Evolutionary conservation across 2,888 invertebrate genomes (phyloP), one percentile per base, ranked within the genome.

Genomic region (Tridacna crocea): DNA sequence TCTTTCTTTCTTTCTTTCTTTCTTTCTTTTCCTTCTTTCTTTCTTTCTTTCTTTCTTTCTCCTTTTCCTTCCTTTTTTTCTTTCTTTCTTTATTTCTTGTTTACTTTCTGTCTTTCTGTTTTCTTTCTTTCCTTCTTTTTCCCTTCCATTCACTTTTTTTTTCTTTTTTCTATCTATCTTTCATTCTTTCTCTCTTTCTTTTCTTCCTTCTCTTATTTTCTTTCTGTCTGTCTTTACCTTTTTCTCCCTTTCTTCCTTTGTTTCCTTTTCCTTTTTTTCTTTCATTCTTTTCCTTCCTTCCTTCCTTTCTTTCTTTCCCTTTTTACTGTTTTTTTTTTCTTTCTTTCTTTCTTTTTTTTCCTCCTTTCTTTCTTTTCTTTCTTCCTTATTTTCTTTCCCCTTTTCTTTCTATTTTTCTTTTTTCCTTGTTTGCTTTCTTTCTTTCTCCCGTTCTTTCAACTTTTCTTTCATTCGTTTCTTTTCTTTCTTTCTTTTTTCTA

Each of bases 391-490:
- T 27, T 72, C 66, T 55, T 24, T 51, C 51, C 55, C 68, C 13
- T 11, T 66, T 19, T 68, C 26, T 68, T 24, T 11, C 12, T 72
- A 47, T 72, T 8, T 47, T 19, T 77, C n/a, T 70, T 19, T 51
- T 46, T 77, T 6, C 55, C 17, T n/a, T 72, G 15, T 19, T 24
- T 48, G 19, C 48, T 55, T 72, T 6, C 19, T 26, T 61, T 61
- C 17, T 24, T 72, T 22, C 27, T 24, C 47, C 46, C 36, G 12
- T 72, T 8, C 61, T 19, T 19, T 3, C 13, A 17, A 72, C 36
- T 26, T 24, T 47, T 4, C 24, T 51, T 60, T 70, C 27, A 26
- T 24, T 47, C 60, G 36, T 17, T 61, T 58, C 48, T 48, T 36
- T 13, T 51, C 26, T 27, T 24, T 78, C 24, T 61, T 48, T n/a